These are phyloP conservation scores for Dicyrtomina minuta DNA, from an alignment of 2,888 invertebrate genomes.

Conservation along the genomic window DNA sequence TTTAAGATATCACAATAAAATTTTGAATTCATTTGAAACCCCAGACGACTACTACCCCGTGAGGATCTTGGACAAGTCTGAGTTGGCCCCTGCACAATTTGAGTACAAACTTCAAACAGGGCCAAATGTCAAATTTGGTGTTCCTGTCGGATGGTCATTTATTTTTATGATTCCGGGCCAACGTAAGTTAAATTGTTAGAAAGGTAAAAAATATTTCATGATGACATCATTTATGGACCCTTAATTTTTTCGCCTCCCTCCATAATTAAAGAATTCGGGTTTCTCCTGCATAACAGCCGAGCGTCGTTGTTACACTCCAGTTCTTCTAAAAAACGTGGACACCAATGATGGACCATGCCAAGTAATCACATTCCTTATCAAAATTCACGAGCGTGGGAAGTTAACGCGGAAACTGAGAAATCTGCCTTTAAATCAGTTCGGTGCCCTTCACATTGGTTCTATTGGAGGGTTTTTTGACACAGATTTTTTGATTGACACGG, in stretches of 20 bases:
- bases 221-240: too few species aligned
- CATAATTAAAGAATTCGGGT: too few species aligned
- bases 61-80: not conserved
- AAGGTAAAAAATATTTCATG: too few species aligned
- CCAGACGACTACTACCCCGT: constrained; percentile 10
- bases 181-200: too few species aligned
- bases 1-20: not conserved
- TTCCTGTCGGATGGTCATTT: constrained; percentile 10
- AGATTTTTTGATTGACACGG: not conserved
- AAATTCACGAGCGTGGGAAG: not conserved
- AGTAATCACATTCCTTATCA: constrained; percentile 1
- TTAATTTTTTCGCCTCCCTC: too few species aligned
- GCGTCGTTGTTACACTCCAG: too few species aligned
- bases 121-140: not conserved
- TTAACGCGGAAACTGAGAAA: not conserved
- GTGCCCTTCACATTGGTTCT: not conserved
- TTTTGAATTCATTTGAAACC: not conserved
- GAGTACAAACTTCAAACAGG: not conserved
- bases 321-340: not conserved
- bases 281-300: too few species aligned
- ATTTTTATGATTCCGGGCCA: constrained; percentile 9
- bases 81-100: not conserved
- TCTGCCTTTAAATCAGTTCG: not conserved
- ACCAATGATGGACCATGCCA: not conserved
- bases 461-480: constrained; percentile 2